These are phyloP conservation scores for Branchinecta lindahli DNA, from an alignment of 1,140 invertebrate genomes.

Conservation along the genomic window DNA sequence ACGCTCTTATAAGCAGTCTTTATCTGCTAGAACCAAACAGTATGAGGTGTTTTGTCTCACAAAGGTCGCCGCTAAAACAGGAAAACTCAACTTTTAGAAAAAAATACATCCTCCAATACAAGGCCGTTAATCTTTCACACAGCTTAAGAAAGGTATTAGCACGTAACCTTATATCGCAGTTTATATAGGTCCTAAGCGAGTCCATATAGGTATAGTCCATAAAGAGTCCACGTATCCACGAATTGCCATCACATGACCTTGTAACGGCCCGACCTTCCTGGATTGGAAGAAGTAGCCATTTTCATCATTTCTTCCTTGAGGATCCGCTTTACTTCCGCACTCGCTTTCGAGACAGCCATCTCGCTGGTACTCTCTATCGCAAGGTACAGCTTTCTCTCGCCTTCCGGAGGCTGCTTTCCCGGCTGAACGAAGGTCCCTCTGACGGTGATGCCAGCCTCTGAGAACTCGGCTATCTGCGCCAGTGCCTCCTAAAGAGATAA, in stretches of 20 bases:
- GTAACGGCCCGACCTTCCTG: constrained; percentile 75
- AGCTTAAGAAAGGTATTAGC: too few relatives aligned
- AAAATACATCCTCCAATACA: too few relatives aligned
- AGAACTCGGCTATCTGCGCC: constrained; percentile 96
- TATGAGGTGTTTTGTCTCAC: too few relatives aligned
- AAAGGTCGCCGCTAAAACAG: too few relatives aligned
- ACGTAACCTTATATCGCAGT: too few relatives aligned
- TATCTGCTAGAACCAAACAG: too few relatives aligned
- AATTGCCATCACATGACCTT: constrained; percentile 46
- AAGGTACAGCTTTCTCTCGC: constrained; percentile 90
- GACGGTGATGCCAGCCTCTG: constrained; percentile 95
- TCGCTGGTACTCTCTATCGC: constrained; percentile 98
- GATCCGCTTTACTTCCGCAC: constrained; percentile 91
- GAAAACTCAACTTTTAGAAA: too few relatives aligned
- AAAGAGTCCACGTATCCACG: too few relatives aligned
- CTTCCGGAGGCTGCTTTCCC: constrained; percentile 71
- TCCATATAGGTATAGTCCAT: too few relatives aligned
- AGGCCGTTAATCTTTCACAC: too few relatives aligned
- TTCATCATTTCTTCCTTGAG: constrained; percentile 96
- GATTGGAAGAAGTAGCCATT: constrained; percentile 66
- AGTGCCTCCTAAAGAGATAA: constrained; percentile 61
- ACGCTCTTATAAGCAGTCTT: too few relatives aligned
- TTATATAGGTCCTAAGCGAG: too few relatives aligned
- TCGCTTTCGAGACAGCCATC: constrained; percentile 90
- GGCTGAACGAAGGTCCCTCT: constrained; percentile 87